Conservation (phyloP, 2,888 invertebrate species). For the Himalopsyche tibetana region DNA sequence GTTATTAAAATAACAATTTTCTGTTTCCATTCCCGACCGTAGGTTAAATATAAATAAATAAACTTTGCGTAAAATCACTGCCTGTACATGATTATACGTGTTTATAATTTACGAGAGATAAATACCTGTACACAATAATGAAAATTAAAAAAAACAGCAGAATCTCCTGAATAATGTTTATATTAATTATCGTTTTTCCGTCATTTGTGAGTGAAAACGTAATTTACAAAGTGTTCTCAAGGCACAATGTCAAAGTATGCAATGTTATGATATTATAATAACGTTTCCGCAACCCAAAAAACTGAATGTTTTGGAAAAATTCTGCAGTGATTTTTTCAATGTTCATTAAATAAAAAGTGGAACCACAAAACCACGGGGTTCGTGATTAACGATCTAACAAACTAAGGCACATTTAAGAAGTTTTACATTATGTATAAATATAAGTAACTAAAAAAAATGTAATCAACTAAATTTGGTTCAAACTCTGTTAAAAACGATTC, state of each 20-base stretch:
- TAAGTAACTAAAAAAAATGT: slow-evolving; percentile 36
- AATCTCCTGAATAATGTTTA: not conserved
- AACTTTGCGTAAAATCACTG: not conserved
- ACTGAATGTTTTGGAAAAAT: not conserved
- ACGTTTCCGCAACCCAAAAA: too few relatives aligned
- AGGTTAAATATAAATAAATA: slow-evolving; percentile 10
- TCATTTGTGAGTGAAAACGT: not conserved
- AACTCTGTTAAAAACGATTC: slow-evolving; percentile 14
- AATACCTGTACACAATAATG: not conserved
- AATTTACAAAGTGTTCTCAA: too few relatives aligned
- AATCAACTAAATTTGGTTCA: slow-evolving; percentile 38
- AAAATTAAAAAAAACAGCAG: not conserved
- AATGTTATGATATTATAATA: too few relatives aligned
- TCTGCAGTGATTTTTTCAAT: not conserved
- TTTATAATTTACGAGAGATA: not conserved
- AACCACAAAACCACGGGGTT: not conserved
- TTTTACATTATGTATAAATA: not conserved
- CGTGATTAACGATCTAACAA: slow-evolving; percentile 23
- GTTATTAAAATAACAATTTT: not conserved
- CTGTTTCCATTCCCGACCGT: not conserved
- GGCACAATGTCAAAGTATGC: too few relatives aligned
- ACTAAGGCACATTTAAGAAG: slow-evolving; percentile 35
- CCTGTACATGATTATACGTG: not conserved
- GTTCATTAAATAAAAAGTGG: not conserved
- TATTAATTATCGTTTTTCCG: not conserved